Evolutionary conservation across 2,888 invertebrate genomes (phyloP).

Genomic region (Aproaerema taeniolella): DNA sequence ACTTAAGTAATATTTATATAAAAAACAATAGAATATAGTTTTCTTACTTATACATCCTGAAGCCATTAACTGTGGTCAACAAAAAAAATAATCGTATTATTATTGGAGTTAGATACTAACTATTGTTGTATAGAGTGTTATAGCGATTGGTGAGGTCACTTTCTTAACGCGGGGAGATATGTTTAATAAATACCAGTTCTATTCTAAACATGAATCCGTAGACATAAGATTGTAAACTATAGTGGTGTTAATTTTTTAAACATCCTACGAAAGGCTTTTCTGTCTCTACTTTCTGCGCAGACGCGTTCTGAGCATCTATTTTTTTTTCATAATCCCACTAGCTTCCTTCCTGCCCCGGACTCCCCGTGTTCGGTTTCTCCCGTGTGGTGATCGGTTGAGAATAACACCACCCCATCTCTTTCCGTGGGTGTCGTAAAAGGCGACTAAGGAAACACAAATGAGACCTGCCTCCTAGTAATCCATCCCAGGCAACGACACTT

Average conservation of each 20-base stretch:
- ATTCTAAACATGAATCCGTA: conserved; percentile 41
- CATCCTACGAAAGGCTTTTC: too few relatives aligned
- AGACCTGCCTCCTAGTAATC: too few relatives aligned
- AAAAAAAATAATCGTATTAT: conserved; percentile 15
- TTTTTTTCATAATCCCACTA: too few relatives aligned
- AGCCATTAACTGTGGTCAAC: conserved; percentile 5
- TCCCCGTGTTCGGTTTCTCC: too few relatives aligned
- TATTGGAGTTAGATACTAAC: conserved; percentile 24
- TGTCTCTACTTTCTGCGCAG: too few relatives aligned
- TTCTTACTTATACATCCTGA: conserved; percentile 11
- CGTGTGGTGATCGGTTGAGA: too few relatives aligned
- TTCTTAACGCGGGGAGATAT: conserved; percentile 40
- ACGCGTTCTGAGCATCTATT: too few relatives aligned
- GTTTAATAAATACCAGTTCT: conserved; percentile 53
- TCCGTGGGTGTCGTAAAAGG: too few relatives aligned
- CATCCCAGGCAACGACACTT: too few relatives aligned
- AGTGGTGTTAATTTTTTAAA: background rate
- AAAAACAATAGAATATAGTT: conserved; percentile 10
- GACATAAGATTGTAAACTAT: background rate
- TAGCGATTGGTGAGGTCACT: conserved; percentile 61
- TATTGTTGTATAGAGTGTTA: conserved; percentile 39
- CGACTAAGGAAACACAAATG: too few relatives aligned
- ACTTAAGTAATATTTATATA: conserved; percentile 3
- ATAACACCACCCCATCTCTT: too few relatives aligned
- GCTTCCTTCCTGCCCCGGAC: too few relatives aligned